Conservation (phyloP, 2,113 vertebrate genomes). For the Emydocephalus ijimae region DNA sequence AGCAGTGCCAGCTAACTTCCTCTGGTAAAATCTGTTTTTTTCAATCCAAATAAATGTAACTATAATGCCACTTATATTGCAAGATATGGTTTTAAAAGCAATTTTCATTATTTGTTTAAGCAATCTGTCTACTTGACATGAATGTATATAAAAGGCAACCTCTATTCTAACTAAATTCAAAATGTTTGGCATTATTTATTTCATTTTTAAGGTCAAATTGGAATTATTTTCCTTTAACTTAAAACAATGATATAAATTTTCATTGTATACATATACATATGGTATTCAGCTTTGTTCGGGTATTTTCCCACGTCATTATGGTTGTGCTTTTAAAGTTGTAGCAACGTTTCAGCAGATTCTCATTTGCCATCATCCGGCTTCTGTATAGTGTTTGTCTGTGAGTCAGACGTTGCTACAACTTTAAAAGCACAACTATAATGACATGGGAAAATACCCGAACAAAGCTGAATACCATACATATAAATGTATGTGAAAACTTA, state of each 20-base stretch:
- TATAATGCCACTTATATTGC: background rate
- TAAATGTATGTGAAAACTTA: no score
- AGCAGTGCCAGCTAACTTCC: background rate
- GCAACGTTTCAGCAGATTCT: no score
- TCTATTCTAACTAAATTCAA: background rate
- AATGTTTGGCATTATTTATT: background rate
- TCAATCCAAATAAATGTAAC: background rate
- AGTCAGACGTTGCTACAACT: no score
- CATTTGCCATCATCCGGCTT: no score
- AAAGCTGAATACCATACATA: no score
- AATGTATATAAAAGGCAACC: background rate
- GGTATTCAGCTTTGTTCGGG: no score
- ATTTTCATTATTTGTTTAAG: background rate
- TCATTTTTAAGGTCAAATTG: background rate
- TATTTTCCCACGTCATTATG: no score
- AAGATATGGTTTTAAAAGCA: conserved; percentile 10
- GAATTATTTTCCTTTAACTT: background rate
- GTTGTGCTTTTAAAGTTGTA: no score
- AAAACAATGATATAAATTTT: background rate
- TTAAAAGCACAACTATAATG: no score
- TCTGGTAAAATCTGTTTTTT: conserved; percentile 10
- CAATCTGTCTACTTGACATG: accelerated
- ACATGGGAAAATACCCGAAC: no score
- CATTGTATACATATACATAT: background rate
- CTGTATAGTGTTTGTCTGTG: no score